Evolutionary conservation across 2,797 vertebrate genomes (phyloP).

Genomic region (Acanthopagrus latus): DNA sequence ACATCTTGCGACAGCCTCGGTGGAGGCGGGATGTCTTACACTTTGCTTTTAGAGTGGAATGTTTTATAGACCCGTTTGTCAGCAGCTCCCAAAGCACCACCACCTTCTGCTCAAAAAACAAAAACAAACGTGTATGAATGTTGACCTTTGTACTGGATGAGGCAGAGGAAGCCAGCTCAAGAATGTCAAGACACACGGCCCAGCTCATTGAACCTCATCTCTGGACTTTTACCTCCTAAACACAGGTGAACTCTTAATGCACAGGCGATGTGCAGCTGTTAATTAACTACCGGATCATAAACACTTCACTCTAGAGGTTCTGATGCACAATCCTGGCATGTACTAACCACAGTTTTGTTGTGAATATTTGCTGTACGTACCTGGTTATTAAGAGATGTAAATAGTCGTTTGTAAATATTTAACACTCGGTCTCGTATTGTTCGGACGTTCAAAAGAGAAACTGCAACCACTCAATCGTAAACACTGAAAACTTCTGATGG

Average conservation of each 20-base stretch:
- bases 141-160: conserved; percentile 53
- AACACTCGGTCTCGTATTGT: conserved; percentile 46
- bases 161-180: conserved; percentile 18
- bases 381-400: conserved; percentile 51
- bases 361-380: conserved; percentile 48
- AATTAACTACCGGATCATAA: conserved; percentile 16
- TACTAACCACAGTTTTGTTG: conserved; percentile 33
- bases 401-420: conserved; percentile 75
- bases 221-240: conserved; percentile 25
- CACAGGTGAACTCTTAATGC: not conserved
- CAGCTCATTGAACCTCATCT: conserved; percentile 16
- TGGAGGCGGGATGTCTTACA: conserved; percentile 27
- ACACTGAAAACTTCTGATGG: conserved; percentile 29
- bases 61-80: conserved; percentile 64
- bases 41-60: conserved; percentile 45
- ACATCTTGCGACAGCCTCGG: not conserved
- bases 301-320: conserved; percentile 14
- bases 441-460: conserved; percentile 43
- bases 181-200: conserved; percentile 4
- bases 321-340: conserved; percentile 34
- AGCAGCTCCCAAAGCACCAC: conserved; percentile 28
- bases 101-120: not conserved
- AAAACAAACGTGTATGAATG: conserved; percentile 37
- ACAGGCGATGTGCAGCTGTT: conserved; percentile 27
- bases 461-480: conserved; percentile 9